phyloP scores from a whole-genome alignment of 2,888 invertebrate genomes.

The Keiferia lycopersicella region DNA sequence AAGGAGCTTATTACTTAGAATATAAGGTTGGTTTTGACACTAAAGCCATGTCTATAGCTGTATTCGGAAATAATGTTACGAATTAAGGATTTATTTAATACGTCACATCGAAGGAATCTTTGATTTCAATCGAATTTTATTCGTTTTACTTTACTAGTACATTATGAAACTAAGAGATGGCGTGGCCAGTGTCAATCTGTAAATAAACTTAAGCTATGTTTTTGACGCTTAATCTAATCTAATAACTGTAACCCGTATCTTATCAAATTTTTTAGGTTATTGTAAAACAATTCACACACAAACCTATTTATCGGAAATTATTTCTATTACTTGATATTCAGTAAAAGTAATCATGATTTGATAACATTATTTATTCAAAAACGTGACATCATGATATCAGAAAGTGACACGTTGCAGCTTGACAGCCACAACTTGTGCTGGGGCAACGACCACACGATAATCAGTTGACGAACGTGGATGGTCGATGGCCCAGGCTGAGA shows the following conservation, averaged over 20 bases:
- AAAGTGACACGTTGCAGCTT: not conserved
- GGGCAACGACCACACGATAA: too few relatives aligned
- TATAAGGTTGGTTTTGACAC: constrained; percentile 59
- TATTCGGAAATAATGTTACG: too few relatives aligned
- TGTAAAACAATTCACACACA: constrained; percentile 5
- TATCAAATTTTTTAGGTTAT: not conserved
- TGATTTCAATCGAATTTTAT: not conserved
- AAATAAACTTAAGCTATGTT: not conserved
- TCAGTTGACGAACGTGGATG: too few relatives aligned
- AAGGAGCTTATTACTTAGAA: constrained; percentile 80
- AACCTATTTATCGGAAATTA: not conserved
- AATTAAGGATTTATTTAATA: too few relatives aligned
- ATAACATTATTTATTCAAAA: not conserved
- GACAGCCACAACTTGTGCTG: too few relatives aligned
- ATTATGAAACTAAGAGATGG: not conserved
- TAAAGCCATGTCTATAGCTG: too few relatives aligned
- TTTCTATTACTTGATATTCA: not conserved
- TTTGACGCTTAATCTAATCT: not conserved
- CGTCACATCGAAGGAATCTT: not conserved
- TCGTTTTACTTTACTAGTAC: too few relatives aligned
- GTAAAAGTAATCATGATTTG: not conserved
- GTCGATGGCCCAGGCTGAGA: too few relatives aligned
- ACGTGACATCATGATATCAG: not conserved
- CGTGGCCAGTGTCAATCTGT: not conserved
- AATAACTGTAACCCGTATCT: not conserved